Conservation (phyloP, 2,888 invertebrate species). For the Nymphalis urticae region DNA sequence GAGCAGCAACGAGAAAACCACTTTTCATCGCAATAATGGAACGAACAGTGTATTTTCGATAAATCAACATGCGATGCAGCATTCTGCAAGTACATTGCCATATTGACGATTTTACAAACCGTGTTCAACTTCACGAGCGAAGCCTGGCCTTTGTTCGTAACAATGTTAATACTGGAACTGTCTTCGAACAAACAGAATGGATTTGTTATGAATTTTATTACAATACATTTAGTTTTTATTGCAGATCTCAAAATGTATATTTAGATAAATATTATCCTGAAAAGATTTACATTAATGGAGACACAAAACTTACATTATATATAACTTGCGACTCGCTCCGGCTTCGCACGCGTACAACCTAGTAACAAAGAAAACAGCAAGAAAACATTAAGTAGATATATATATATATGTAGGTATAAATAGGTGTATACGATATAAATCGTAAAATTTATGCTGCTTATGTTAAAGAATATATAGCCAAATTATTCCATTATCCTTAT, state of each 20-base stretch:
- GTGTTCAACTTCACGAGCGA: slow-evolving; percentile 33
- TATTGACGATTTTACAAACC: slow-evolving; percentile 42
- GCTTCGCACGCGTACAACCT: too few species aligned
- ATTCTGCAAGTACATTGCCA: slow-evolving; percentile 14
- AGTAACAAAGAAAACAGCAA: too few species aligned
- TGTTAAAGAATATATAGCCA: too few species aligned
- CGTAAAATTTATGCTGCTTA: too few species aligned
- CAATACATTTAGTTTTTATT: background rate
- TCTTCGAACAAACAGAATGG: slow-evolving; percentile 8
- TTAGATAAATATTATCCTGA: too few species aligned
- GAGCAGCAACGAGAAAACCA: slow-evolving; percentile 2
- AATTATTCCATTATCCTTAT: too few species aligned
- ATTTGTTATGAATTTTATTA: background rate
- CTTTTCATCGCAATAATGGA: slow-evolving; percentile 12
- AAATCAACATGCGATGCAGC: slow-evolving; percentile 44
- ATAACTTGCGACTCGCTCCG: too few species aligned
- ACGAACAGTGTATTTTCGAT: slow-evolving; percentile 39
- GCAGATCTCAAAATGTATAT: background rate
- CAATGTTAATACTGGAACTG: slow-evolving; percentile 14
- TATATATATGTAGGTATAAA: too few species aligned
- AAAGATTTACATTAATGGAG: too few species aligned
- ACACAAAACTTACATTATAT: too few species aligned
- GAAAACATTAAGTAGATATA: too few species aligned
- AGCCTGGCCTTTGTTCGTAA: slow-evolving; percentile 26
- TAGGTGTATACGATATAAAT: too few species aligned